phyloP scores from a whole-genome alignment of 2,797 vertebrate genomes.

The Takifugu ocellatus region DNA sequence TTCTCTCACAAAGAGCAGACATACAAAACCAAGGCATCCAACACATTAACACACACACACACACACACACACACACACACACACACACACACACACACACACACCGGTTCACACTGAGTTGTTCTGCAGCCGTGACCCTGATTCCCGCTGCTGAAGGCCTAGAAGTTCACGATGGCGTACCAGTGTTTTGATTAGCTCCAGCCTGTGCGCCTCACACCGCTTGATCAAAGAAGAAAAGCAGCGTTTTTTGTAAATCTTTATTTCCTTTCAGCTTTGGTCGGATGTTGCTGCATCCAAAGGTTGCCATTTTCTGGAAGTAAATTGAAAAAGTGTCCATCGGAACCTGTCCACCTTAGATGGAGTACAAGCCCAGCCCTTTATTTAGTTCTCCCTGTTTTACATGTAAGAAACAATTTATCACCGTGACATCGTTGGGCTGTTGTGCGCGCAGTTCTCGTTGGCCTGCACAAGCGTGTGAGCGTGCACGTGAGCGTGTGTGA shows the following conservation, averaged over 20 bases:
- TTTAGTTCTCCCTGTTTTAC: neutral
- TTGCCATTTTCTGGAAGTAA: neutral
- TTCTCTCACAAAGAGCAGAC: constrained; percentile 22
- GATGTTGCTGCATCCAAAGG: constrained; percentile 26
- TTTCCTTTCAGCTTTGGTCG: constrained; percentile 18
- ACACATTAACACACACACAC: constrained; percentile 11
- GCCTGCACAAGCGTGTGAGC: constrained; percentile 5
- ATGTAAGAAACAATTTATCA: constrained; percentile 21
- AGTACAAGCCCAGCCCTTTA: too few relatives aligned
- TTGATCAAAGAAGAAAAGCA: constrained; percentile 55
- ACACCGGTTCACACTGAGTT: constrained; percentile 51
- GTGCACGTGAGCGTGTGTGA: constrained; percentile 13
- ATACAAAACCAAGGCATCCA: too few relatives aligned
- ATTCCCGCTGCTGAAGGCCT: constrained; percentile 59
- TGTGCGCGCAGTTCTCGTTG: constrained; percentile 1
- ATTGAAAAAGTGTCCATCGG: too few relatives aligned
- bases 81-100: constrained; percentile 12
- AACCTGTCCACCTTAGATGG: too few relatives aligned
- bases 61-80: constrained; percentile 1
- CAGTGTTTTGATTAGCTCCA: constrained; percentile 67
- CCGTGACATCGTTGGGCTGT: constrained; percentile 13
- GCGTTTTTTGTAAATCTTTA: constrained; percentile 1
- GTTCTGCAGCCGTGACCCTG: constrained; percentile 56
- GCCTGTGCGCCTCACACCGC: constrained; percentile 51
- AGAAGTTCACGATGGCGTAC: constrained; percentile 60